A percentile compares a stretch with the other conserved stretches of the same genome.
Conservation (phyloP, 2,888 invertebrate species). For the Oscheius sp. region DNA sequence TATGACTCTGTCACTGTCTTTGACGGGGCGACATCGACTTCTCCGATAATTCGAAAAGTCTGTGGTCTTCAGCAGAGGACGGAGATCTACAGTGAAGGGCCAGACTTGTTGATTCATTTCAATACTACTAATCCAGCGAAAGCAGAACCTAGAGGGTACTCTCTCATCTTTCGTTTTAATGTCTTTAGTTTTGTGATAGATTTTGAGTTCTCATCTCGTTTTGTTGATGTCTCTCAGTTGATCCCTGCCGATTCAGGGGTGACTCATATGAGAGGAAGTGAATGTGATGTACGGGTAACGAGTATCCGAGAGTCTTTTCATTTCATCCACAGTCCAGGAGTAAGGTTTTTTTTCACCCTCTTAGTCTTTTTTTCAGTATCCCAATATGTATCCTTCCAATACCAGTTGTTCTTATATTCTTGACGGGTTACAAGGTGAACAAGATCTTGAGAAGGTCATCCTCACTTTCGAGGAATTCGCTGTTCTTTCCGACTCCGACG, state of each 20-base stretch:
- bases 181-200: conserved; percentile 77
- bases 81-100: conserved; percentile 65
- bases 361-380: conserved; percentile 61
- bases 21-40: conserved; percentile 88
- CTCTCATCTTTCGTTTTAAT: not conserved
- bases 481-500: conserved; percentile 47
- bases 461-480: conserved; percentile 61
- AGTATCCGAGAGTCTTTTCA: conserved; percentile 72
- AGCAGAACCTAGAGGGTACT: conserved; percentile 94
- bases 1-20: conserved; percentile 96
- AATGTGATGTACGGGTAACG: conserved; percentile 81
- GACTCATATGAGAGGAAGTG: conserved; percentile 72
- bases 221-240: conserved; percentile 91
- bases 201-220: conserved; percentile 97
- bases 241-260: conserved; percentile 54
- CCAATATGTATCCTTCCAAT: conserved; percentile 71
- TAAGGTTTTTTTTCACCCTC: conserved; percentile 15
- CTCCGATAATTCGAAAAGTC: conserved; percentile 75
- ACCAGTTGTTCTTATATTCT: conserved; percentile 72
- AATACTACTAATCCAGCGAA: conserved; percentile 72
- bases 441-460: conserved; percentile 65
- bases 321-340: conserved; percentile 72
- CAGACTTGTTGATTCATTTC: conserved; percentile 67
- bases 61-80: conserved; percentile 70
- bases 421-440: conserved; percentile 88